A percentile compares a stretch with the other conserved stretches of the same genome.
These are phyloP conservation scores for Hyles vespertilio DNA, from an alignment of 1,140 invertebrate genomes.

Conservation along the genomic window DNA sequence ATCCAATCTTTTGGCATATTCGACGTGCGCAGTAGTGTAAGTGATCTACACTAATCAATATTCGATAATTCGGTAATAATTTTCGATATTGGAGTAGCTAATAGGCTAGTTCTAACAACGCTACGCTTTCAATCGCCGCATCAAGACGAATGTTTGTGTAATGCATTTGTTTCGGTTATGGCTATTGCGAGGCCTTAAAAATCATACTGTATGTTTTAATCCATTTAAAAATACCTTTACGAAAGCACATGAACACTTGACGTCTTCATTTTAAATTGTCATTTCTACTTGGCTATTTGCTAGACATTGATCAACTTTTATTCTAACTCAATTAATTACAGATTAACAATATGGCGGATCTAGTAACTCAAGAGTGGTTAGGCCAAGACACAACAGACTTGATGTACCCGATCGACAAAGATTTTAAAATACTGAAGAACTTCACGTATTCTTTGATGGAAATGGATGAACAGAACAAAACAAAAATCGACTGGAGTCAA, in stretches of 20 bases:
- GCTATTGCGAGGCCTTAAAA: background rate
- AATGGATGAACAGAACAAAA: slow-evolving; percentile 28
- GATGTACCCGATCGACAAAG: slow-evolving; percentile 53
- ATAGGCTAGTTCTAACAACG: background rate
- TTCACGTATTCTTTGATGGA: slow-evolving; percentile 37
- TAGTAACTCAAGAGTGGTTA: slow-evolving; percentile 59
- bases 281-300: too few species aligned
- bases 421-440: slow-evolving; percentile 50
- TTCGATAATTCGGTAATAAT: background rate
- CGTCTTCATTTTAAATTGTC: too few species aligned
- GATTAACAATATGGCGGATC: slow-evolving; percentile 66
- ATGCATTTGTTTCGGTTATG: background rate
- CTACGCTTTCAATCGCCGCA: background rate
- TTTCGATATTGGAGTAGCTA: background rate
- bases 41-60: slow-evolving; percentile 21
- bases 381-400: slow-evolving; percentile 49
- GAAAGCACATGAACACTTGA: too few species aligned
- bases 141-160: background rate
- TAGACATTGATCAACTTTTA: too few species aligned
- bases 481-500: slow-evolving; percentile 42
- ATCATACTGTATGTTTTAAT: too few species aligned
- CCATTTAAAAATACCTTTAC: too few species aligned
- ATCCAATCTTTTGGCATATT: slow-evolving; percentile 73
- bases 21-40: slow-evolving; percentile 72
- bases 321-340: slow-evolving; percentile 23